Percentiles rank a stretch among this genome's conserved stretches.
Evolutionary conservation across 2,797 vertebrate genomes (phyloP).

Genomic region (Cynodonichthys magdalenae): DNA sequence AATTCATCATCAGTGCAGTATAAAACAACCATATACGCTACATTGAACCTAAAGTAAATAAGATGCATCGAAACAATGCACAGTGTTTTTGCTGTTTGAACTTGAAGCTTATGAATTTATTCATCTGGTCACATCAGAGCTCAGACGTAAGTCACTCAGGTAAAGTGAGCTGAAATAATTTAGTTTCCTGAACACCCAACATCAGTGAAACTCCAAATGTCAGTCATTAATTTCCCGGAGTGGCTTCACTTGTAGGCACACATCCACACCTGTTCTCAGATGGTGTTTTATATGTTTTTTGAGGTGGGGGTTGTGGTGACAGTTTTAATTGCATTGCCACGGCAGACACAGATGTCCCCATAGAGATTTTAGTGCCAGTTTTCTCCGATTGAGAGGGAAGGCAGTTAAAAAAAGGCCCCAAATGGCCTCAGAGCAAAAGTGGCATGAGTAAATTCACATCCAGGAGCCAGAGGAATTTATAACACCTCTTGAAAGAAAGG

Average conservation of each 20-base stretch:
- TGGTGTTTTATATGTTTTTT: constrained; percentile 42
- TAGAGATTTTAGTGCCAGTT: constrained; percentile 77
- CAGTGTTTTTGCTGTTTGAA: constrained; percentile 38
- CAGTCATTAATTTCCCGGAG: constrained; percentile 72
- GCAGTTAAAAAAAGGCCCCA: constrained; percentile 63
- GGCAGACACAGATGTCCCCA: constrained; percentile 76
- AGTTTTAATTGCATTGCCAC: constrained; percentile 66
- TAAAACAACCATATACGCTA: constrained; percentile 15
- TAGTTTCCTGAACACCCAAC: constrained; percentile 61
- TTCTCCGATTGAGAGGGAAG: constrained; percentile 56
- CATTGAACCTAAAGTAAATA: constrained; percentile 26
- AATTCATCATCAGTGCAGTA: not conserved
- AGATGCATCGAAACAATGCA: constrained; percentile 20
- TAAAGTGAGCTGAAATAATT: constrained; percentile 60
- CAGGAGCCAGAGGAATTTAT: constrained; percentile 67
- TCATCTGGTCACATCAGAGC: constrained; percentile 42
- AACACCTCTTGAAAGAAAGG: constrained; percentile 55
- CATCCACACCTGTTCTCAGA: constrained; percentile 75
- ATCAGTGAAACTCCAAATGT: constrained; percentile 72
- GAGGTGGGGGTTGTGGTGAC: not conserved
- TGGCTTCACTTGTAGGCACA: constrained; percentile 63
- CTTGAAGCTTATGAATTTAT: constrained; percentile 54
- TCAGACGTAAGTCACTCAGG: constrained; percentile 28
- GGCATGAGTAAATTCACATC: constrained; percentile 52
- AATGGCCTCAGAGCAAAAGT: constrained; percentile 56